phyloP scores from a whole-genome alignment of 2,888 invertebrate species.

The Morinoia aosen region DNA sequence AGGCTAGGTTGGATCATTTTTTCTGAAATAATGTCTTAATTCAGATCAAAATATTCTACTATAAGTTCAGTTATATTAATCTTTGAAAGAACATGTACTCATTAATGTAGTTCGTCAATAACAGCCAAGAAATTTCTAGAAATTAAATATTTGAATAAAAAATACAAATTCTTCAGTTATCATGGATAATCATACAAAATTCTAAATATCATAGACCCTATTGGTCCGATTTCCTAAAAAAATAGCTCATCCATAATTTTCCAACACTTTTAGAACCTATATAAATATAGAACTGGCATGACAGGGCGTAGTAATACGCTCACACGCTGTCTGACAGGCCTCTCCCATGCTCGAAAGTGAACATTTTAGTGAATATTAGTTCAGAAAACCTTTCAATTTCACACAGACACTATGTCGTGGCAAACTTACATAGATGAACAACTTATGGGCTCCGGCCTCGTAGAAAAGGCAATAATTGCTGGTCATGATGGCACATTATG shows the following conservation, averaged over 20 bases:
- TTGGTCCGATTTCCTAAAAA: too few species aligned
- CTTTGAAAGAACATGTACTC: too few species aligned
- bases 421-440: slow-evolving; percentile 67
- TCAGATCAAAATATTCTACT: too few species aligned
- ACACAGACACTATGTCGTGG: slow-evolving; percentile 64
- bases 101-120: too few species aligned
- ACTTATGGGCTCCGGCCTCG: slow-evolving; percentile 66
- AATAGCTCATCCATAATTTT: background rate
- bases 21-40: too few species aligned
- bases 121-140: too few species aligned
- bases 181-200: too few species aligned
- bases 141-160: too few species aligned
- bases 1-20: too few species aligned
- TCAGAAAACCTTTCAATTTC: slow-evolving; percentile 28
- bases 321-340: slow-evolving; percentile 46
- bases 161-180: too few species aligned
- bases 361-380: slow-evolving; percentile 33
- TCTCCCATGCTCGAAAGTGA: slow-evolving; percentile 41
- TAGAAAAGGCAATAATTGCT: slow-evolving; percentile 66
- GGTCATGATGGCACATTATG: slow-evolving; percentile 67
- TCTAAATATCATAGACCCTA: too few species aligned
- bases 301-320: slow-evolving; percentile 7
- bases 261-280: background rate
- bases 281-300: background rate
- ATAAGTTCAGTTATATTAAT: too few species aligned